A percentile compares a stretch with the other conserved stretches of the same genome.
Conservation (phyloP, 1,140 invertebrate species). For the Drosophila funebris region DNA sequence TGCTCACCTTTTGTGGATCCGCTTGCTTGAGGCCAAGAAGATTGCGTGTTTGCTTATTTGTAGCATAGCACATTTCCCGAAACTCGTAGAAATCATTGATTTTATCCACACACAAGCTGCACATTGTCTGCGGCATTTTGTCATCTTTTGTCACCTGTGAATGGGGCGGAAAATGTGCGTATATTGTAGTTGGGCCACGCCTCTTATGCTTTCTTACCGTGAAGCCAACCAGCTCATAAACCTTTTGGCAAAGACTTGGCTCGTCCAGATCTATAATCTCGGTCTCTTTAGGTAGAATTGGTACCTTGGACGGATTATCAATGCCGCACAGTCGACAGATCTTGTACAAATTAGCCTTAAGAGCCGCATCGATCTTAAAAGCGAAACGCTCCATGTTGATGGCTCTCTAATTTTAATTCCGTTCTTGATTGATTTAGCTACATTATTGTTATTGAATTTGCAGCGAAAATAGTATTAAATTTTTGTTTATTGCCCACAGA, state of each 20-base stretch:
- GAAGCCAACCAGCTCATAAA: slow-evolving; percentile 69
- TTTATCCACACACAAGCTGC: slow-evolving; percentile 86
- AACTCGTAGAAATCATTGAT: slow-evolving; percentile 87
- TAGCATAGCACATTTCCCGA: slow-evolving; percentile 85
- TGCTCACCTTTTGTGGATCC: slow-evolving; percentile 54
- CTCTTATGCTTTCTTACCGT: slow-evolving; percentile 36
- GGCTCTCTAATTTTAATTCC: not conserved
- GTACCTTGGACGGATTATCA: slow-evolving; percentile 76
- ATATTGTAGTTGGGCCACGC: not conserved
- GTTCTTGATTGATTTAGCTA: slow-evolving; percentile 17
- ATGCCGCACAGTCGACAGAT: slow-evolving; percentile 82
- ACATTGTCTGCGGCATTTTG: slow-evolving; percentile 86
- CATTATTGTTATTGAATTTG: slow-evolving; percentile 42
- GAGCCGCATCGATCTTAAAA: slow-evolving; percentile 78
- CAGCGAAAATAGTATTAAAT: slow-evolving; percentile 12
- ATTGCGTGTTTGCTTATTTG: slow-evolving; percentile 84
- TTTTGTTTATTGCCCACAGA: slow-evolving; percentile 44
- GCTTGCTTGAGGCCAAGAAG: slow-evolving; percentile 83
- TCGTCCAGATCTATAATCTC: slow-evolving; percentile 69
- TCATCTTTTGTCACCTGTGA: slow-evolving; percentile 85
- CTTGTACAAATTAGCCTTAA: slow-evolving; percentile 77
- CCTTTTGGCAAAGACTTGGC: slow-evolving; percentile 66
- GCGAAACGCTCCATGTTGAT: slow-evolving; percentile 78
- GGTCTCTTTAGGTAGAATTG: slow-evolving; percentile 49
- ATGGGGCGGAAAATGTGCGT: slow-evolving; percentile 4